Percentiles rank a stretch among this genome's conserved stretches.
Conservation (phyloP, 2,888 invertebrate species). For the Mesodorylaimus sp. region DNA sequence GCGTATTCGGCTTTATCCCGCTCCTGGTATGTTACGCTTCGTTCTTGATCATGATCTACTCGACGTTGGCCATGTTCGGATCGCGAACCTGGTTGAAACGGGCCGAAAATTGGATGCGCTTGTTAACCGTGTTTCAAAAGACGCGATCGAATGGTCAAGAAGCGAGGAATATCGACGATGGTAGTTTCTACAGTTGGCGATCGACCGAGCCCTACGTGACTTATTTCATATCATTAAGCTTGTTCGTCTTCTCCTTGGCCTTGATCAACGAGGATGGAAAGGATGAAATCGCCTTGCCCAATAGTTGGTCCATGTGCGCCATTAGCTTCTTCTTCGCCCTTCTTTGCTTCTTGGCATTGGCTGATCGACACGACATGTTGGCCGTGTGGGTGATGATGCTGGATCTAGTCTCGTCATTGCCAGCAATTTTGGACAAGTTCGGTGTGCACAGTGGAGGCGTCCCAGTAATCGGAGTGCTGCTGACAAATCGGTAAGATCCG, state of each 20-base stretch:
- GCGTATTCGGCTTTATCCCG: conserved; percentile 3
- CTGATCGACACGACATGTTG: neutral
- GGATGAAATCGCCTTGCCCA: conserved; percentile 4
- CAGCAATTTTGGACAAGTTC: neutral
- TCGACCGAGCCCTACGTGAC: conserved; percentile 3
- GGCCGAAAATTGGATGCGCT: neutral
- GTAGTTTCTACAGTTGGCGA: neutral
- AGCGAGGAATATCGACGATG: neutral
- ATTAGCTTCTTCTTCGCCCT: neutral
- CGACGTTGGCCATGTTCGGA: conserved; percentile 1
- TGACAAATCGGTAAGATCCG: neutral
- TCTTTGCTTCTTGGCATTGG: neutral
- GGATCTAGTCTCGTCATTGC: conserved; percentile 1
- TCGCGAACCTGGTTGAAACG: neutral
- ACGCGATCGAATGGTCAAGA: too few species aligned
- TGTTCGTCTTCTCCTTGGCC: conserved; percentile 3
- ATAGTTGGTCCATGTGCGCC: conserved; percentile 4
- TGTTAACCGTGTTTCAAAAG: neutral
- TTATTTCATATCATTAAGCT: neutral
- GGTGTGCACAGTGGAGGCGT: neutral
- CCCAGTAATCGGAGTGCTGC: neutral
- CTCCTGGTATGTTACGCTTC: neutral
- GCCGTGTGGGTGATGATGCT: neutral
- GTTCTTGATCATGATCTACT: conserved; percentile 4
- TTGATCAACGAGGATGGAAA: neutral